Conservation (phyloP, 2,888 invertebrate genomes). For the Villa cingulata region DNA sequence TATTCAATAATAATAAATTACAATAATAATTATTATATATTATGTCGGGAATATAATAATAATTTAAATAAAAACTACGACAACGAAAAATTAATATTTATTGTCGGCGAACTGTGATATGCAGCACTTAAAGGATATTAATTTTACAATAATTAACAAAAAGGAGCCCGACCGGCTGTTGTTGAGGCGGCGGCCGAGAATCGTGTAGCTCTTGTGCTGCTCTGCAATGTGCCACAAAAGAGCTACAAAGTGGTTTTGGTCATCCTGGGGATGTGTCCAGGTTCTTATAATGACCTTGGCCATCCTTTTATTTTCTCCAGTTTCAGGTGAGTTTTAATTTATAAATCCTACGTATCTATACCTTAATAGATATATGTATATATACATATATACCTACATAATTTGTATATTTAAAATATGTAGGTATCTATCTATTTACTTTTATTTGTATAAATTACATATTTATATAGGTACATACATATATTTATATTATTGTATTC, state of each 20-base stretch:
- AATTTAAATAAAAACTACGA: not conserved
- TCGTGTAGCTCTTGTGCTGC: conserved; percentile 14
- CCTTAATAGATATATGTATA: too few relatives aligned
- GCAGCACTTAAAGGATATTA: conserved; percentile 16
- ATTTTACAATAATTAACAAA: conserved; percentile 10
- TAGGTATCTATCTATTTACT: too few relatives aligned
- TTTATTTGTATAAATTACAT: too few relatives aligned
- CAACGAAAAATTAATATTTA: conserved; percentile 6
- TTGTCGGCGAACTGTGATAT: conserved; percentile 15
- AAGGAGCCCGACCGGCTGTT: conserved; percentile 18
- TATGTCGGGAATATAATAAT: not conserved
- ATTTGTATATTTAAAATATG: too few relatives aligned
- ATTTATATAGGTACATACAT: too few relatives aligned
- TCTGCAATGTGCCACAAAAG: conserved; percentile 16
- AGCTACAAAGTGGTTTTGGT: conserved; percentile 14
- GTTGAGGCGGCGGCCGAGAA: conserved; percentile 16
- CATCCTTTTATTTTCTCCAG: conserved; percentile 14
- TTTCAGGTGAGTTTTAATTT: conserved; percentile 10
- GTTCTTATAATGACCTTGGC: conserved; percentile 16
- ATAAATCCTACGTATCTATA: too few relatives aligned
- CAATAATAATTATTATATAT: too few relatives aligned
- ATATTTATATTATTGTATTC: too few relatives aligned
- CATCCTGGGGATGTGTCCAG: conserved; percentile 19
- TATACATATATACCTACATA: too few relatives aligned
- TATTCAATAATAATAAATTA: too few relatives aligned